Evolutionary conservation across 2,888 invertebrate species (phyloP), one percentile per base, ranked within the genome.

Genomic region (Ectemnius lituratus): DNA sequence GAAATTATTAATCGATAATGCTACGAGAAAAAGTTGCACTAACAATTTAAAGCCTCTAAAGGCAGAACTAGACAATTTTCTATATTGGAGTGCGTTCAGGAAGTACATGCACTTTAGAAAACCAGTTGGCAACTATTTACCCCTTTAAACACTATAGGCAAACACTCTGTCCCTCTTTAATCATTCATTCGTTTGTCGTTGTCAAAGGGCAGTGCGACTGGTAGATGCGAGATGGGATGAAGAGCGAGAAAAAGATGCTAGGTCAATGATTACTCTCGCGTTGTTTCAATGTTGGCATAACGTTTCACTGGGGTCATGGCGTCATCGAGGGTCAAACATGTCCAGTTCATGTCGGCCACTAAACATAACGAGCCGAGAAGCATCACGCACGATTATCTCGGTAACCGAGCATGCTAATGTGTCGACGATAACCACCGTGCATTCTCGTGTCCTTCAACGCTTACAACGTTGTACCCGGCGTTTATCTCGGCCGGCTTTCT

Each of bases 381-480:
- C 70, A 73, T 63, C 75, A 68, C 72, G 67, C 76, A 75, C 67
- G 76, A 82, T 82, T 83, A 83, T 83, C 73, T 75, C 63, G 59
- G 66, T 70, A 76, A 79, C 70, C 67, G 76, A 72, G 79, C 79
- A 80, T 76, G 79, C 71, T 79, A 80, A 80, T 79, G 79, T 52
- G 52, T 52, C 52, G 52, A 52, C 52, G 52, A 52, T 52, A 52
- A 52, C 52, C 52, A 52, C 52, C 52, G 52, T 52, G 52, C 52
- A 52, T 52, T 52, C 63, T 52, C 67, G 62, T 70, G 49, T 52
- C 78, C 73, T 73, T 73, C 73, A 68, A 68, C 71, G 60, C 27
- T 74, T 78, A 77, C 74, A 74, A 78, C 71, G 71, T 77, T 72
- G 77, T 74, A 75, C 80, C 67, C 73, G 75, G 76, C 37, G 37